Percentiles rank a stretch among this genome's conserved stretches.
These are phyloP conservation scores for Panthera uncia DNA, from an alignment of 2,113 vertebrate genomes.

Conservation along the genomic window DNA sequence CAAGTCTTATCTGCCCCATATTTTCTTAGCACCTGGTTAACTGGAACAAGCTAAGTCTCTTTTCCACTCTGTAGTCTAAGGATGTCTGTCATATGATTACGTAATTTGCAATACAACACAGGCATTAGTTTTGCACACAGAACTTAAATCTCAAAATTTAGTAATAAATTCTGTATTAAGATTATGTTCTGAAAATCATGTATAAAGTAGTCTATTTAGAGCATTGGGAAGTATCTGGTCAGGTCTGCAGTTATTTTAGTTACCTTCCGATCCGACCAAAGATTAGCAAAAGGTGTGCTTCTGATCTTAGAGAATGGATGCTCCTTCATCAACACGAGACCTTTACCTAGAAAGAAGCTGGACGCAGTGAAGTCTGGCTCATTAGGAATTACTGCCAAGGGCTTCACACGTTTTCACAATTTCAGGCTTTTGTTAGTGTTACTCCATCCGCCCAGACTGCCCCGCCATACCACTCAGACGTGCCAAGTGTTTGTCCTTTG, in stretches of 20 bases:
- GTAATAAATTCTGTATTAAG: background rate
- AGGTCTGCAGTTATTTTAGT: background rate
- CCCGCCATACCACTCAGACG: background rate
- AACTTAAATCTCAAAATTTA: background rate
- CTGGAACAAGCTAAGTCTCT: background rate
- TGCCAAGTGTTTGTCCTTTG: background rate
- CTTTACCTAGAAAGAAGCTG: background rate
- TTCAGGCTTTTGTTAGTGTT: background rate
- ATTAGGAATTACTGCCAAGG: background rate
- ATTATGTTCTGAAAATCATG: background rate
- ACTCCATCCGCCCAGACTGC: background rate
- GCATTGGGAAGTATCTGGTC: background rate
- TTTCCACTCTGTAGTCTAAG: background rate
- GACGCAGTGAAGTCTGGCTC: background rate
- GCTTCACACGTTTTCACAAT: background rate
- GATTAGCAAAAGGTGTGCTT: background rate
- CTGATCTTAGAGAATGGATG: background rate
- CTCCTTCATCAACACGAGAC: background rate
- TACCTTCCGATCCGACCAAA: background rate
- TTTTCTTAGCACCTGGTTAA: background rate
- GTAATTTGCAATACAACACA: background rate
- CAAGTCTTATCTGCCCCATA: background rate
- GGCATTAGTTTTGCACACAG: conserved; percentile 11
- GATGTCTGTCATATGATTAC: background rate
- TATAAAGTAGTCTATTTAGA: background rate